Base-by-base conservation (phyloP, 2,888 invertebrate species). In the Drosophila neonasuta region DNA sequence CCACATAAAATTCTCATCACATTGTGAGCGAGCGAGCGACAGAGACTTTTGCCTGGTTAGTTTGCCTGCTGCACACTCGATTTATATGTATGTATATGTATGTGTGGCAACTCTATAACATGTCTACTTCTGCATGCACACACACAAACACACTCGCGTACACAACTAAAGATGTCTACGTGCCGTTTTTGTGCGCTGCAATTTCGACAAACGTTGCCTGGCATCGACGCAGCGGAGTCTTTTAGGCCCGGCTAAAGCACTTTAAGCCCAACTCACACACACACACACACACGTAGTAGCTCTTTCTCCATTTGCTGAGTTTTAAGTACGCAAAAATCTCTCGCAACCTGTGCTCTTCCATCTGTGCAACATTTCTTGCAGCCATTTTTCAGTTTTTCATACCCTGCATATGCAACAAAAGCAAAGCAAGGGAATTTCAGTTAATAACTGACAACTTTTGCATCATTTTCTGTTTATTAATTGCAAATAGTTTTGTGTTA, bases 321-420 rank as follows among this genome's bases (percentile, higher is more conserved):
- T 74, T 85, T 80, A 77, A 85, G 85, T 71, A 82, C 72, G 66
- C 77, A 79, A 68, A 79, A 71, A 24, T 24, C 24, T 80, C 59
- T 34, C 51, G 41, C 62, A 52, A 56, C 54, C 58, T 41, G 63
- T 48, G 51, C 24, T 24, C 24, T 24, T 5, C 24, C 24, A 24
- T 24, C 24, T 70, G 71, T 68, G 50, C 59, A 62, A 59, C 54
- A 71, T 72, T 72, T 68, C 68, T 70, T 49, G 60, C 76, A 59
- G 56, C 45, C 71, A 72, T 70, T 75, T 75, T 70, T 62, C 63
- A 68, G 44, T 68, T 74, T 74, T 58, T 1, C 15, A 44, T 69
- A 49, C 60, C 51, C 48, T 49, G 54, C 32, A 50, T 9, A 30
- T 20, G 20, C 20, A 20, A 20, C 20, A 20, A 20, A 20, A 20